phyloP scores from a whole-genome alignment of 2,113 vertebrate species.

The Heterotis niloticus region DNA sequence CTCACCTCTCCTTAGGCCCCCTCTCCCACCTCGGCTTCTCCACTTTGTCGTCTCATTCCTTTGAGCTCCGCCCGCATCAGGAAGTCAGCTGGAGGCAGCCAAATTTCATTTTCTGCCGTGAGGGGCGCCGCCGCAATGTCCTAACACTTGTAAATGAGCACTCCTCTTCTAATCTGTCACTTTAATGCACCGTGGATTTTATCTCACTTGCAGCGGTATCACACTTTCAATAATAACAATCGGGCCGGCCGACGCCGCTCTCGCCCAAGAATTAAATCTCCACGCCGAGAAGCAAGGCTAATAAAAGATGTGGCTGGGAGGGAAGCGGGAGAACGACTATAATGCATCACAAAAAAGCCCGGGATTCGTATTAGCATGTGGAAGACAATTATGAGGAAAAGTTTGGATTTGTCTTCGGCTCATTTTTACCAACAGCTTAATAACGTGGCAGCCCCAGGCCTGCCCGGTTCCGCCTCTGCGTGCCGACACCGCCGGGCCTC shows the following conservation, averaged over 20 bases:
- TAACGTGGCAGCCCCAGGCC: constrained; percentile 48
- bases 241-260: constrained; percentile 85
- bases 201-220: constrained; percentile 90
- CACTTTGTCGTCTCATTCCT: constrained; percentile 38
- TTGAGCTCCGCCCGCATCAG: constrained; percentile 62
- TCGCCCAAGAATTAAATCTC: constrained; percentile 96
- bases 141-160: constrained; percentile 98
- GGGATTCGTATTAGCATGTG: constrained; percentile 81
- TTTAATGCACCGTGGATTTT: constrained; percentile 99
- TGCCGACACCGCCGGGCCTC: constrained; percentile 16
- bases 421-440: constrained; percentile 79
- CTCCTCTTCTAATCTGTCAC: constrained; percentile 94
- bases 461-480: background rate
- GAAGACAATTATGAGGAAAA: constrained; percentile 90
- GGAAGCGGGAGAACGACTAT: constrained; percentile 90
- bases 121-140: constrained; percentile 85
- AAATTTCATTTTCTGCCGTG: constrained; percentile 89
- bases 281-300: constrained; percentile 90
- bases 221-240: constrained; percentile 98
- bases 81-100: constrained; percentile 77
- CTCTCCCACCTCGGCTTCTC: background rate
- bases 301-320: constrained; percentile 93
- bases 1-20: no score
- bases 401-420: constrained; percentile 83
- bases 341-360: constrained; percentile 89